Evolutionary conservation across 2,797 vertebrate genomes (phyloP).

Genomic region (Micrastur ruficollis): DNA sequence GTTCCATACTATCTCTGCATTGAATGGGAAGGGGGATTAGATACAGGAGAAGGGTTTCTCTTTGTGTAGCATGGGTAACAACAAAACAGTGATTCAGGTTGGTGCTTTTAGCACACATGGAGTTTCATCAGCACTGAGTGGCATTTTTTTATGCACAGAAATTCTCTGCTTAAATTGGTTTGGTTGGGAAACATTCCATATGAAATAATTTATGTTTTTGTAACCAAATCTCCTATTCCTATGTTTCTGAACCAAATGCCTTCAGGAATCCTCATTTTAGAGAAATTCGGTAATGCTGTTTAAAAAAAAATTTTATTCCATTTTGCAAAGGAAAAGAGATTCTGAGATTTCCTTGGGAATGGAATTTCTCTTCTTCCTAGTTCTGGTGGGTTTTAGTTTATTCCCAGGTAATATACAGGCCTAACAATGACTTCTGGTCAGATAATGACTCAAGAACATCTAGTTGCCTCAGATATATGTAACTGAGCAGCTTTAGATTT

Average conservation of each 20-base stretch:
- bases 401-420: not conserved
- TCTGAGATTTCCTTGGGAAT: not conserved
- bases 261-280: not conserved
- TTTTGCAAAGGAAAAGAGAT: not conserved
- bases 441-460: not conserved
- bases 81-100: not conserved
- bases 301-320: accelerated
- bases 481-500: not conserved
- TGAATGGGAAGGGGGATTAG: not conserved
- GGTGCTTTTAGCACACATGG: not conserved
- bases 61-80: not conserved
- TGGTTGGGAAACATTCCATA: not conserved
- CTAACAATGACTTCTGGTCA: not conserved
- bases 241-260: not conserved
- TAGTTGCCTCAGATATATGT: not conserved
- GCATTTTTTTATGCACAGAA: not conserved
- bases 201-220: not conserved
- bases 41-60: not conserved
- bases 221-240: not conserved
- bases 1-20: not conserved
- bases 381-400: not conserved
- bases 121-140: not conserved
- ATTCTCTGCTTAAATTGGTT: not conserved
- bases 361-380: not conserved
- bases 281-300: not conserved